phyloP scores from a whole-genome alignment of 2,113 vertebrate species.

The Lipophrys pholis region DNA sequence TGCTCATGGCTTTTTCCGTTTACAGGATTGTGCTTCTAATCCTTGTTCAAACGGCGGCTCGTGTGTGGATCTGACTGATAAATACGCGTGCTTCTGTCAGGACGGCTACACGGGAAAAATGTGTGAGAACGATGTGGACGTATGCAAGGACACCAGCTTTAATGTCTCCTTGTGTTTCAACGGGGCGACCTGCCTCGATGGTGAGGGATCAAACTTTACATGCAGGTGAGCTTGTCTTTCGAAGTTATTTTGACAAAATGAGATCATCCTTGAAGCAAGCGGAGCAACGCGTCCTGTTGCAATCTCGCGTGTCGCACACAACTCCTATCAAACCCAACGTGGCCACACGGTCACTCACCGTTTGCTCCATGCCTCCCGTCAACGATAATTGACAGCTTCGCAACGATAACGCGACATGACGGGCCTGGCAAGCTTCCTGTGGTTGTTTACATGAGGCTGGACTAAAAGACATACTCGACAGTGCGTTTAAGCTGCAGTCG shows the following conservation, averaged over 20 bases:
- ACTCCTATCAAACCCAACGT: background rate
- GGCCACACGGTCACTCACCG: background rate
- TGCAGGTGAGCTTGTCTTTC: conserved; percentile 77
- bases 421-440: background rate
- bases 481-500: conserved; percentile 13
- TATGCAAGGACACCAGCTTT: conserved; percentile 62
- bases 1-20: conserved; percentile 47
- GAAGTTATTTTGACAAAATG: conserved; percentile 6
- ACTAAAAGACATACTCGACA: conserved; percentile 14
- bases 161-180: conserved; percentile 78
- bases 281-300: background rate
- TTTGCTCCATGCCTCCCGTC: background rate
- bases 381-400: background rate
- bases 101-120: conserved; percentile 79
- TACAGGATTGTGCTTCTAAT: conserved; percentile 81
- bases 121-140: conserved; percentile 77
- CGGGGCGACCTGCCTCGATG: conserved; percentile 81
- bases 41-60: conserved; percentile 84
- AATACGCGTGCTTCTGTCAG: conserved; percentile 83
- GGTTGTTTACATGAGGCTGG: background rate
- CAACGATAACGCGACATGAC: background rate
- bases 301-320: background rate
- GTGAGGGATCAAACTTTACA: conserved; percentile 81
- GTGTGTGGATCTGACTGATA: conserved; percentile 81
- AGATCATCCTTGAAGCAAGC: background rate